These are phyloP conservation scores for Equus quagga DNA, from an alignment of 2,113 vertebrate genomes.

Conservation along the genomic window DNA sequence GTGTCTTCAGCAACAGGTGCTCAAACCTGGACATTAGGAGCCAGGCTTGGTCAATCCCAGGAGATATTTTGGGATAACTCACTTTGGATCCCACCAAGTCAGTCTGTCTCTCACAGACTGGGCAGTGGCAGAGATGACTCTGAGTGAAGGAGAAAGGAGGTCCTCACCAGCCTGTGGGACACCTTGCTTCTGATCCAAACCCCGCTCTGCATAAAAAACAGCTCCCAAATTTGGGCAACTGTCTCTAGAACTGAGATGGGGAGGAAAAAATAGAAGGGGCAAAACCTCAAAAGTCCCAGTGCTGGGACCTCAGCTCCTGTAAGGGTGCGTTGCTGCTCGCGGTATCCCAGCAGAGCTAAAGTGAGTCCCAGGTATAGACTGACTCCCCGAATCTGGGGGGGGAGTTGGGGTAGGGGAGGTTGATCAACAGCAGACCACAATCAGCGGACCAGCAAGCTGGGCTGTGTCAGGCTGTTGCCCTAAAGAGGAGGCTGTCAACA, in stretches of 20 bases:
- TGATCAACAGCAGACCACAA: neutral
- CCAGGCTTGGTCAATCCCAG: neutral
- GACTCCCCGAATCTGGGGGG: neutral
- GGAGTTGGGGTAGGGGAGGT: fast-evolving
- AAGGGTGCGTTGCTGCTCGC: neutral
- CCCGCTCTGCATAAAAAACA: neutral
- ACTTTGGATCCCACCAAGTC: neutral
- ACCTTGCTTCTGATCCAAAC: neutral
- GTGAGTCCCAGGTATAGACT: neutral
- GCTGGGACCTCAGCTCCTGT: neutral
- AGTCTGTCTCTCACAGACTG: neutral
- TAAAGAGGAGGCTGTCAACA: neutral
- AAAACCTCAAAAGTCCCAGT: neutral
- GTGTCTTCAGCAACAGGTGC: neutral
- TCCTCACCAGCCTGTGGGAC: neutral
- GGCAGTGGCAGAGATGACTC: neutral
- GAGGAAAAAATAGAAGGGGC: neutral
- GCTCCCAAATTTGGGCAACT: neutral
- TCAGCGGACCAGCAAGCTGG: neutral
- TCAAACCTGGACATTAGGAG: neutral
- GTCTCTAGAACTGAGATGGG: neutral
- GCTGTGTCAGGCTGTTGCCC: neutral
- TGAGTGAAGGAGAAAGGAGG: neutral
- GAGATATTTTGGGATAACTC: neutral
- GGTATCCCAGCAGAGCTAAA: neutral